Evolutionary conservation across 2,888 invertebrate genomes (phyloP).

Genomic region (Galerucella pusilla): DNA sequence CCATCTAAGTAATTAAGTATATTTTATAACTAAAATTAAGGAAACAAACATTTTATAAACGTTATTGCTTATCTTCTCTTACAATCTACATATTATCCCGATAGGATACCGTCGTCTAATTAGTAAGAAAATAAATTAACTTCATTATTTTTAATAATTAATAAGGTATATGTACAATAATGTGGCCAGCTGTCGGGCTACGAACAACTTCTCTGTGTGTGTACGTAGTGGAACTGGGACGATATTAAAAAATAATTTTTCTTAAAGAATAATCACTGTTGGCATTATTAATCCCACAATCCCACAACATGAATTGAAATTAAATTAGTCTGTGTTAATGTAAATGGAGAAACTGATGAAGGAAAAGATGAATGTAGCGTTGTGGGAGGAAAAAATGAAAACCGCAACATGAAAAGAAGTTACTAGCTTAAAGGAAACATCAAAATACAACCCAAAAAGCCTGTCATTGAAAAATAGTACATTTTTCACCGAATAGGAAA

Average conservation of each 20-base stretch:
- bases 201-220: slow-evolving; percentile 17
- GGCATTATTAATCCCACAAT: slow-evolving; percentile 1
- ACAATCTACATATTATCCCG: slow-evolving; percentile 44
- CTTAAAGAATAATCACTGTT: slow-evolving; percentile 30
- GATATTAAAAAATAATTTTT: slow-evolving; percentile 33
- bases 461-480: too few species aligned
- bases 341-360: not conserved
- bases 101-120: slow-evolving; percentile 47
- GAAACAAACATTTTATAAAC: slow-evolving; percentile 44
- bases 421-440: too few species aligned
- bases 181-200: slow-evolving; percentile 39
- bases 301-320: slow-evolving; percentile 19
- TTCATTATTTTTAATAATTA: slow-evolving; percentile 48
- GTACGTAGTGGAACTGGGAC: slow-evolving; percentile 1
- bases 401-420: too few species aligned
- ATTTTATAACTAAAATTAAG: slow-evolving; percentile 40
- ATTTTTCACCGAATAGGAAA: too few species aligned
- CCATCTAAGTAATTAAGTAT: slow-evolving; percentile 33
- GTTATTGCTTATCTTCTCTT: slow-evolving; percentile 42
- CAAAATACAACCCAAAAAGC: too few species aligned
- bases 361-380: too few species aligned
- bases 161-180: slow-evolving; percentile 43
- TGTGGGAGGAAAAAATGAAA: too few species aligned
- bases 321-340: slow-evolving; percentile 2
- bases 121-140: slow-evolving; percentile 50